These are phyloP conservation scores for Papilio polytes DNA, from an alignment of 1,140 invertebrate genomes.

Conservation along the genomic window DNA sequence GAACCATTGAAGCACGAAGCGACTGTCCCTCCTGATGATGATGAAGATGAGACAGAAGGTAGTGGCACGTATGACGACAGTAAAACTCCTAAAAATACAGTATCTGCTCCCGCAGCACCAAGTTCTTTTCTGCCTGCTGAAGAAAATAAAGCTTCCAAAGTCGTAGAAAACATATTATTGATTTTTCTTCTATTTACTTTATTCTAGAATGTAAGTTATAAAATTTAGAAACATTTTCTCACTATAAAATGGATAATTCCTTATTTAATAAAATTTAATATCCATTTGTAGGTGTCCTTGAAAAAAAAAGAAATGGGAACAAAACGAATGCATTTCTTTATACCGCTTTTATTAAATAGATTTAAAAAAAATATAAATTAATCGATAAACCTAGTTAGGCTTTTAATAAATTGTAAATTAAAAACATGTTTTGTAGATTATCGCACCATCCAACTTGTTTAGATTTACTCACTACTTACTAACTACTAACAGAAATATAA, in stretches of 20 bases:
- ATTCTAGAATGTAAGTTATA: not conserved
- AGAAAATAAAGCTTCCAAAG: conserved; percentile 55
- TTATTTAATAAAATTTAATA: conserved; percentile 34
- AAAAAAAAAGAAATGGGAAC: conserved; percentile 1
- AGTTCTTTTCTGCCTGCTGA: conserved; percentile 72
- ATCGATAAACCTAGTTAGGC: not conserved
- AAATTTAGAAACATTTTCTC: conserved; percentile 30
- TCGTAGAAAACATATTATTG: conserved; percentile 10
- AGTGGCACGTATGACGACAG: conserved; percentile 69
- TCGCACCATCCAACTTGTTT: not conserved
- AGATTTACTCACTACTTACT: conserved; percentile 10
- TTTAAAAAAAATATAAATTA: not conserved
- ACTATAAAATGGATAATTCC: conserved; percentile 22
- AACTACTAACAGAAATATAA: not conserved
- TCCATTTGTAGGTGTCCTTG: conserved; percentile 26
- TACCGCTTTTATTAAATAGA: conserved; percentile 13
- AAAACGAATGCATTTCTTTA: conserved; percentile 26
- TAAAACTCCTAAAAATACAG: conserved; percentile 52
- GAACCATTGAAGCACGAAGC: conserved; percentile 69
- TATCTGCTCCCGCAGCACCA: conserved; percentile 66
- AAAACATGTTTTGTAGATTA: not conserved
- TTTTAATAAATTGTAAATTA: not conserved
- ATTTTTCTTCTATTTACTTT: conserved; percentile 11
- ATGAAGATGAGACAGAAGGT: conserved; percentile 76
- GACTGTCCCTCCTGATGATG: conserved; percentile 73